phyloP scores from a whole-genome alignment of 1,140 invertebrate species.

The Dolichoris vasculosae region DNA sequence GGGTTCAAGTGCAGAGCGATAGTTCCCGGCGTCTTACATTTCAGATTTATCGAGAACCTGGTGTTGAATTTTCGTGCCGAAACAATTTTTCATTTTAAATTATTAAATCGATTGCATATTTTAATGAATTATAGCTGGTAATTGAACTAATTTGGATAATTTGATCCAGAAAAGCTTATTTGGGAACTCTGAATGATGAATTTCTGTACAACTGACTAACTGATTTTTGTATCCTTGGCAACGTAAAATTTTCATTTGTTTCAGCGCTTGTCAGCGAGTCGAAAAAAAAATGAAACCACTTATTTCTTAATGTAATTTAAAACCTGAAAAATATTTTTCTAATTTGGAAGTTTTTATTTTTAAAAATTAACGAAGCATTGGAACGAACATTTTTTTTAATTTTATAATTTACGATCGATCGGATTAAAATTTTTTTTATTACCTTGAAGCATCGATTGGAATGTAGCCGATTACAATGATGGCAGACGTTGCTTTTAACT shows the following conservation, averaged over 20 bases:
- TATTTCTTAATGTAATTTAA: not conserved
- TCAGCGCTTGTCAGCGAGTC: not conserved
- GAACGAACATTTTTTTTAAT: not conserved
- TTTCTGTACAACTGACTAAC: not conserved
- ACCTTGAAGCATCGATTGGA: slow-evolving; percentile 65
- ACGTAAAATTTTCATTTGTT: not conserved
- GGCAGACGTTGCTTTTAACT: slow-evolving; percentile 64
- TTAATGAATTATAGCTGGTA: not conserved
- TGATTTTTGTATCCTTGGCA: slow-evolving; percentile 12
- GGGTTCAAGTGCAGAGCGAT: slow-evolving; percentile 89
- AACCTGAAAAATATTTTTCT: not conserved
- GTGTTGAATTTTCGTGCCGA: slow-evolving; percentile 18
- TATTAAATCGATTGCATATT: slow-evolving; percentile 22
- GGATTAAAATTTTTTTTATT: slow-evolving; percentile 19
- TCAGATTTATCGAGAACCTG: slow-evolving; percentile 81
- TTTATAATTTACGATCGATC: not conserved
- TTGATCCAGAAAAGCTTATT: not conserved
- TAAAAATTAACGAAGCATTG: not conserved
- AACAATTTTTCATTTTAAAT: slow-evolving; percentile 20
- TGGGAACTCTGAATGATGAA: slow-evolving; percentile 1
- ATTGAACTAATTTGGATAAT: slow-evolving; percentile 30
- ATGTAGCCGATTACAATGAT: slow-evolving; percentile 69
- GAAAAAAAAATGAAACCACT: not conserved
- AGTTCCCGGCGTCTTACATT: slow-evolving; percentile 76
- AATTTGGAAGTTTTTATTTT: not conserved